These are phyloP conservation scores for Apodemus speciosus DNA, from an alignment of 2,113 vertebrate genomes.

Conservation along the genomic window DNA sequence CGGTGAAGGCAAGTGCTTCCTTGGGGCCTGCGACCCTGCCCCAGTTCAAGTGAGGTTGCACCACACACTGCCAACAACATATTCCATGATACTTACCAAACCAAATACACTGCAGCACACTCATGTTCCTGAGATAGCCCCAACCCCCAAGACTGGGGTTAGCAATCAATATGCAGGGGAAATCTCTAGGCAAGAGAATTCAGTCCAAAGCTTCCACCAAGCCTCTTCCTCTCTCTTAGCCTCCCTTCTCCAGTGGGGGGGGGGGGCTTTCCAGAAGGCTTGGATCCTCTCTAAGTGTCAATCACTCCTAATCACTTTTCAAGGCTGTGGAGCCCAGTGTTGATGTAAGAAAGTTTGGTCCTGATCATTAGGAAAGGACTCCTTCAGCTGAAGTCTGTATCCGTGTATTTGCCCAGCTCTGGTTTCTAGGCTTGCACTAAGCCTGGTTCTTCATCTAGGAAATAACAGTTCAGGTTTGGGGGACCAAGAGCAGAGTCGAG, in stretches of 20 bases:
- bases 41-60: neutral
- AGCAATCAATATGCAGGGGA: neutral
- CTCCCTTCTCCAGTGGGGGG: neutral
- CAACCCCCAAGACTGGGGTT: neutral
- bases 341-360: neutral
- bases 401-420: neutral
- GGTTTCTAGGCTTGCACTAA: neutral
- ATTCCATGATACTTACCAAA: constrained; percentile 42
- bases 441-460: neutral
- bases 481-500: neutral
- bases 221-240: neutral
- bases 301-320: constrained; percentile 35
- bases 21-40: neutral
- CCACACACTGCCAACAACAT: neutral
- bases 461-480: neutral
- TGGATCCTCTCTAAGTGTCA: neutral
- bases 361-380: constrained; percentile 5
- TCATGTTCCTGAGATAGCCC: neutral
- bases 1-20: constrained; percentile 73
- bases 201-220: neutral
- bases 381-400: neutral
- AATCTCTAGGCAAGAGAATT: neutral
- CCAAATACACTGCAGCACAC: neutral
- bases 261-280: neutral
- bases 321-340: neutral